Conservation (phyloP, 2,888 invertebrate genomes). For the Kuschelorhynchus macadamiae region DNA sequence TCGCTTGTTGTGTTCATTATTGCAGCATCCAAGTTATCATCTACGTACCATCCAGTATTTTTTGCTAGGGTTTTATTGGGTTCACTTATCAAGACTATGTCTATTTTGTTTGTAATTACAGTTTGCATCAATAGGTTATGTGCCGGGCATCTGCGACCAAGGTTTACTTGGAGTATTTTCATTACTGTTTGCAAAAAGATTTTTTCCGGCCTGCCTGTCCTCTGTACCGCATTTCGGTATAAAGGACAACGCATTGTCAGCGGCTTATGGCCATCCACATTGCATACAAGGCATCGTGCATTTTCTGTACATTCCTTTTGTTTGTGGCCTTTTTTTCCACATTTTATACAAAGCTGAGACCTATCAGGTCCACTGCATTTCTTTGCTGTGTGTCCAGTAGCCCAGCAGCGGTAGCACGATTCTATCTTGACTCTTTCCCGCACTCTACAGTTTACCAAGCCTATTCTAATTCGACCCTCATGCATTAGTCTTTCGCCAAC, state of each 20-base stretch:
- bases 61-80: no score
- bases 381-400: slow-evolving; percentile 21
- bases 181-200: no score
- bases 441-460: slow-evolving; percentile 22
- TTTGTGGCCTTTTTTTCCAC: slow-evolving; percentile 32
- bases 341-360: slow-evolving; percentile 25
- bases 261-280: slow-evolving; percentile 20
- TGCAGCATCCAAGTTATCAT: no score
- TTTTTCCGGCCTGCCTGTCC: no score
- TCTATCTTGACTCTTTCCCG: slow-evolving; percentile 16
- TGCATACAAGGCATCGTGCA: slow-evolving; percentile 20
- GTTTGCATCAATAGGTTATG: no score
- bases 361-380: slow-evolving; percentile 30
- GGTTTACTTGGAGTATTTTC: no score
- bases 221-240: slow-evolving; percentile 8
- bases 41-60: no score
- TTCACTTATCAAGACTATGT: no score
- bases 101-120: no score
- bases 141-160: no score
- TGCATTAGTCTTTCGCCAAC: not conserved
- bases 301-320: slow-evolving; percentile 20
- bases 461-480: slow-evolving; percentile 25
- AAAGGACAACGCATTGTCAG: slow-evolving; percentile 6
- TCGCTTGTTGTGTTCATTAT: no score
- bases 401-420: slow-evolving; percentile 32